These are phyloP conservation scores for Xenops minutus DNA, from an alignment of 2,797 vertebrate species.

Conservation along the genomic window DNA sequence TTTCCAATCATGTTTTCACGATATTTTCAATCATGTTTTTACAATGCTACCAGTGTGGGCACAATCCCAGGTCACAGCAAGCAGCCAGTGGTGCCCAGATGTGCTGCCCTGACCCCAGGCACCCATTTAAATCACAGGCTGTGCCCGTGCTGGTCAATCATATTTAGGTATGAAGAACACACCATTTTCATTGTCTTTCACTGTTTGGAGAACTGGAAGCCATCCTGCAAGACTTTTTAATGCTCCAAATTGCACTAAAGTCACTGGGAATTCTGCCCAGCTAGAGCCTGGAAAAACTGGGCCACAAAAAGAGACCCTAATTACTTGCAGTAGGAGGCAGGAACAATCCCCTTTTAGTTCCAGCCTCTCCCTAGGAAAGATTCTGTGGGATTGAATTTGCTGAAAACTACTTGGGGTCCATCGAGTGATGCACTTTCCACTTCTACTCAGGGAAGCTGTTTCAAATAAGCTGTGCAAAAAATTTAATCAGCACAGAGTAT, in stretches of 20 bases:
- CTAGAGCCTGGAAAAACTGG: neutral
- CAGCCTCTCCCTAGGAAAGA: neutral
- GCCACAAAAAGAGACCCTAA: neutral
- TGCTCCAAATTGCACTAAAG: neutral
- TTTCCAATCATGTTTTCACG: neutral
- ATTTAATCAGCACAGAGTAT: neutral
- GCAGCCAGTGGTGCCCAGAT: neutral
- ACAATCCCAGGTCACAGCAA: neutral
- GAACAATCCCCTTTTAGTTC: neutral
- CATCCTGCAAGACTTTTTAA: neutral
- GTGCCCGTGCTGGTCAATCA: neutral
- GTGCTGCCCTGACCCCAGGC: neutral
- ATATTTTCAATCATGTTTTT: neutral
- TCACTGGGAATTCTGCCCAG: neutral
- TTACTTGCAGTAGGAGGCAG: neutral
- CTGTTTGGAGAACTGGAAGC: neutral
- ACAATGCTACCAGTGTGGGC: neutral
- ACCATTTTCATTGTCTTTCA: neutral
- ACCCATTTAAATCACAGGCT: neutral
- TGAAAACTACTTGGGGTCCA: neutral
- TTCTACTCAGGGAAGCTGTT: neutral
- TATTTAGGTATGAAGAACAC: neutral
- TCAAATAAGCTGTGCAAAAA: conserved; percentile 10
- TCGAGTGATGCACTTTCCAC: neutral
- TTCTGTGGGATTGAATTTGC: neutral